Conservation (phyloP, 1,140 invertebrate species). For the Sarcophaga peregrina region DNA sequence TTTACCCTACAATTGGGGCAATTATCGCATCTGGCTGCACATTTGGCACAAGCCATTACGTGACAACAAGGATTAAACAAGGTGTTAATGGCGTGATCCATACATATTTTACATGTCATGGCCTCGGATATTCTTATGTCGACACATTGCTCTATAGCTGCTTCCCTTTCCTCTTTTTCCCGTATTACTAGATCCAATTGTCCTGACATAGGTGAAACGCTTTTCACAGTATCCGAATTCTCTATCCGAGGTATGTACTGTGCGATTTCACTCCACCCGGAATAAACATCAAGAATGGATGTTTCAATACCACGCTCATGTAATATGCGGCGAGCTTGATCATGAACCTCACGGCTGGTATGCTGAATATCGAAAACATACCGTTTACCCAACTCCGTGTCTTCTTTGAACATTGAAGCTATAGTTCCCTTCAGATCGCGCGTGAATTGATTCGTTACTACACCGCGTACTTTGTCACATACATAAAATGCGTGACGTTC, state of each 20-base stretch:
- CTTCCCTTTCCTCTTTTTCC: constrained; percentile 63
- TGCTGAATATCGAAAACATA: constrained; percentile 90
- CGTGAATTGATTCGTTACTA: constrained; percentile 88
- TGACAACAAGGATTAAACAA: constrained; percentile 85
- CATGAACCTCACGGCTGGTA: constrained; percentile 88
- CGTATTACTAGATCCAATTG: constrained; percentile 65
- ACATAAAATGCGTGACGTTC: constrained; percentile 93
- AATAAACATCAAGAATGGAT: neutral
- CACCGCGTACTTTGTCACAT: constrained; percentile 87
- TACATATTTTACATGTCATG: constrained; percentile 84
- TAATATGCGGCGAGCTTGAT: constrained; percentile 81
- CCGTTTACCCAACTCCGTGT: constrained; percentile 84
- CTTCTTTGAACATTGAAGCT: constrained; percentile 90
- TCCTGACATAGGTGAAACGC: constrained; percentile 57
- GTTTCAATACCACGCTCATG: constrained; percentile 70
- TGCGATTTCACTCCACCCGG: neutral
- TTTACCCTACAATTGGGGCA: constrained; percentile 82
- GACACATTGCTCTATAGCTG: constrained; percentile 64
- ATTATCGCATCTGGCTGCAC: constrained; percentile 77
- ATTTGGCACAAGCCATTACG: constrained; percentile 80
- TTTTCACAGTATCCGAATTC: neutral
- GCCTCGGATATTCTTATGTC: constrained; percentile 73
- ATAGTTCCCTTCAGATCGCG: constrained; percentile 92
- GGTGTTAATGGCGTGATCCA: constrained; percentile 83
- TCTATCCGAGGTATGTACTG: neutral